phyloP scores from a whole-genome alignment of 2,113 vertebrate genomes.

The Ardeotis arabs region DNA sequence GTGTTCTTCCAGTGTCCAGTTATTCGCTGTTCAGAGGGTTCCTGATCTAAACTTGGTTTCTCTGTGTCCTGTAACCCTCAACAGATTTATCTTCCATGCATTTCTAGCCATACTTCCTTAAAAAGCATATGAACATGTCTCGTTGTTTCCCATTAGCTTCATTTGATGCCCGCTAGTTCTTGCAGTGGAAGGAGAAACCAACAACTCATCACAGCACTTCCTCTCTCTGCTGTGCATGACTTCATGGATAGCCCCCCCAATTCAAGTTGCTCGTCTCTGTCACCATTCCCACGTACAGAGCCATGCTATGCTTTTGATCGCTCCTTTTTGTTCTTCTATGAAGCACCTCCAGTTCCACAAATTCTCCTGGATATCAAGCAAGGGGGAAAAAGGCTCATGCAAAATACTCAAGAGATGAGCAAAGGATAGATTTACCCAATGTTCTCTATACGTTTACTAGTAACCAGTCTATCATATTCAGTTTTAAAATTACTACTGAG shows the following conservation, averaged over 20 bases:
- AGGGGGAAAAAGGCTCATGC: fast-evolving
- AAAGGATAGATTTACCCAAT: neutral
- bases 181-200: neutral
- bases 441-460: neutral
- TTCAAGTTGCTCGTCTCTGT: fast-evolving
- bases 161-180: neutral
- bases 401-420: neutral
- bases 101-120: neutral
- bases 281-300: neutral
- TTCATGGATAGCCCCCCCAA: neutral
- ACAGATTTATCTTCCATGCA: neutral
- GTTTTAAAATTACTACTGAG: neutral
- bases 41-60: neutral
- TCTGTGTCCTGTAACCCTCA: neutral
- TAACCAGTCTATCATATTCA: neutral
- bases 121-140: neutral
- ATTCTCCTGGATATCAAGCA: neutral
- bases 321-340: neutral
- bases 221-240: neutral
- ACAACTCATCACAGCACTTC: fast-evolving
- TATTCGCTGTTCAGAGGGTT: neutral
- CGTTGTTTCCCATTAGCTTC: neutral
- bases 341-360: neutral
- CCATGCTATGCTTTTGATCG: neutral
- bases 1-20: neutral